Conservation (phyloP, 2,113 vertebrate genomes). For the Hypanus sabinus region DNA sequence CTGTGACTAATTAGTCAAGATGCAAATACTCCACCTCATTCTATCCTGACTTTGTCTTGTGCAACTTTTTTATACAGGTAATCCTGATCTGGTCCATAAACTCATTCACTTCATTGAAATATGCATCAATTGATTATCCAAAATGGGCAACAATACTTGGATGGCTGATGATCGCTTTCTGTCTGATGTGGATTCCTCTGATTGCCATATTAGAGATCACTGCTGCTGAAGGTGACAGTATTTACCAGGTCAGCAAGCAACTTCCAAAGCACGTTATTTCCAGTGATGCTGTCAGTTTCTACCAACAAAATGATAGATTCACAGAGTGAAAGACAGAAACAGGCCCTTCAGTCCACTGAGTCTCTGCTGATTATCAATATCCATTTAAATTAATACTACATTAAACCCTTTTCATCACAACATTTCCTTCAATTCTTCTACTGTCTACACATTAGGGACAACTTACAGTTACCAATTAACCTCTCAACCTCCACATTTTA, state of each 20-base stretch:
- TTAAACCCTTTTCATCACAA: too few relatives aligned
- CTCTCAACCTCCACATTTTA: too few relatives aligned
- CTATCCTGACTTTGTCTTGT: neutral
- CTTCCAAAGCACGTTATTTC: neutral
- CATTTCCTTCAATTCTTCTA: too few relatives aligned
- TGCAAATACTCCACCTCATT: neutral
- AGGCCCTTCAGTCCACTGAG: too few relatives aligned
- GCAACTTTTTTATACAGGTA: neutral
- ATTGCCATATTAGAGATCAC: neutral
- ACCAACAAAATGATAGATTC: too few relatives aligned
- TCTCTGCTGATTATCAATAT: too few relatives aligned
- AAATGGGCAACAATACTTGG: neutral
- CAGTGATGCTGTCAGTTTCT: too few relatives aligned
- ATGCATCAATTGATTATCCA: neutral
- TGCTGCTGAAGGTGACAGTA: neutral
- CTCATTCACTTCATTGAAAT: neutral
- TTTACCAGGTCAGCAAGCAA: neutral
- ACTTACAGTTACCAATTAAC: too few relatives aligned
- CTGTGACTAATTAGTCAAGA: neutral
- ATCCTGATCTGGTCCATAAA: neutral
- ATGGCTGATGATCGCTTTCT: neutral
- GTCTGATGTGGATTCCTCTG: neutral
- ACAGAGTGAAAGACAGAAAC: too few relatives aligned
- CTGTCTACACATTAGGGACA: too few relatives aligned
- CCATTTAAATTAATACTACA: too few relatives aligned